Evolutionary conservation across 2,888 invertebrate species (phyloP), one percentile per base, ranked within the genome.

Genomic region (Apodemia mormo): DNA sequence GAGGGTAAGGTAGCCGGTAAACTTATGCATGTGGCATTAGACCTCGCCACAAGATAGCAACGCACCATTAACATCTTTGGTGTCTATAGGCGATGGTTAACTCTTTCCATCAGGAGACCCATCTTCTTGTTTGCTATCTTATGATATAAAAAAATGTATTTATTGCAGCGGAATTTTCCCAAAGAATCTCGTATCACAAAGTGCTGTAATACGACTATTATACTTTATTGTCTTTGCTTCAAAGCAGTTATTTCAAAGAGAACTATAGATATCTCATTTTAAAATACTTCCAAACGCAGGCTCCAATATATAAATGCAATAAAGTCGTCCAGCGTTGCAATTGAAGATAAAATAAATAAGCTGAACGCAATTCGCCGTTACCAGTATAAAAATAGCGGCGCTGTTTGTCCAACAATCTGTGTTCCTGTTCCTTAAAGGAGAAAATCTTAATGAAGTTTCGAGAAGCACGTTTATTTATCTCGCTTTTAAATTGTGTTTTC

Each of bases 331-430:
- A 61, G 33, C 61, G 33, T 33, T 61, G 30, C 33, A 30, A 61
- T 33, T 33, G 61, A 33, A 61, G 61, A 61, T 61, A 61, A 61
- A 61, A 61, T 61, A 61, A 61, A 61, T 61, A 61, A 61, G 14
- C 61, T 61, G 61, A 61, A 61, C 61, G 33, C 61, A 61, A 61
- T 61, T 61, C 33, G 33, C 33, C 61, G 61, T 61, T 61, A 61
- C 61, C 61, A 61, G 61, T 61, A 61, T 10, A 61, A 61, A 61
- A 61, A 37, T 61, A 61, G 61, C 61, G 61, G 33, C 33, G 37
- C 61, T 33, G 61, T 61, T 61, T 61, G 61, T 61, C 33, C 61
- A 14, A 14, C 61, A 61, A 61, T 61, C 61, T 61, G 61, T 61
- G 61, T 37, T 61, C 14, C 58, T 61, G 58, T 61, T 61, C 30